Base-by-base conservation (phyloP, 1,140 invertebrate genomes). In the Planococcus citri region DNA sequence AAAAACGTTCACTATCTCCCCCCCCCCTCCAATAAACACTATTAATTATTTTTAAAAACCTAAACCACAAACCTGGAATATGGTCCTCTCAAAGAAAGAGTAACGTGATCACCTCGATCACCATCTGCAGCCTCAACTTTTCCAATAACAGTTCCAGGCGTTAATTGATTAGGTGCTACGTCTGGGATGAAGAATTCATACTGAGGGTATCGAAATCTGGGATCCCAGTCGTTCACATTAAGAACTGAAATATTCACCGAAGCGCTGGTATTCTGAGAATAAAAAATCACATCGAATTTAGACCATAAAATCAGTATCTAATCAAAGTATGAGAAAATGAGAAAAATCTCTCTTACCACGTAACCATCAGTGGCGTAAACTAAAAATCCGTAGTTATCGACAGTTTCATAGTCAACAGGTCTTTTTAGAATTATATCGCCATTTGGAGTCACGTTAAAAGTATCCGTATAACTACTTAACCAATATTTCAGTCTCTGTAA, bases 201-300 rank as follows among this genome's bases (percentile, higher is more conserved):
- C 75, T 91, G 87, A 0, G 89, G 85, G 78, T 90, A 88, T 1
- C 71, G 83, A 80, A 96, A 95, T 33, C 90, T 82, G 0, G 93
- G 93, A 78, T 94, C 91, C 90, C 90, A 93, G 77, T 95, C 92
- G 76, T 96, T 96, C 0, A 94, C 88, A 77, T 95, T 89, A 73
- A 91, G 80, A 1, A 96, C 87, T 0, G 87, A 86, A 9, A 96
- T 82, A 70, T 90, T 90, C 0, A 95, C 82, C 38, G 80, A 80
- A 0, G 86, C 82, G 0, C 86, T 86, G 76, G 92, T 90, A 76
- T 90, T 91, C 89, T 92, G 80, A 0, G 82, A 81, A 72, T 29
- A 71, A n/a, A n/a, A n/a, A 73, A 27, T n/a, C n/a, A n/a, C n/a
- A n/a, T n/a, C n/a, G n/a, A n/a, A n/a, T n/a, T n/a, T n/a, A n/a